phyloP scores from a whole-genome alignment of 1,140 invertebrate genomes.

The Drosophila bipectinata region DNA sequence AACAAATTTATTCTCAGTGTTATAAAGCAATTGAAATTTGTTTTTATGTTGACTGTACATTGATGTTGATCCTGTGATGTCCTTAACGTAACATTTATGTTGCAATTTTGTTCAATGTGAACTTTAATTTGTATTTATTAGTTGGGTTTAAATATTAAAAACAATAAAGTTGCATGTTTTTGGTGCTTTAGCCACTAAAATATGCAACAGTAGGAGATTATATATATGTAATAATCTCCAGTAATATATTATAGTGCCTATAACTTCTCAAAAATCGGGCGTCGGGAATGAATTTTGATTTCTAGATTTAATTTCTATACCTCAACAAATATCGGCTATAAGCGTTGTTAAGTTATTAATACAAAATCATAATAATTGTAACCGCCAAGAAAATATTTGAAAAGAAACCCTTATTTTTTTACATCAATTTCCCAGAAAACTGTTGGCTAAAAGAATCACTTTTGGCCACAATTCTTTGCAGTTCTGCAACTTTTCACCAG shows the following conservation, averaged over 20 bases:
- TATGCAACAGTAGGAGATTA: too few species aligned
- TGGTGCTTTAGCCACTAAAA: too few species aligned
- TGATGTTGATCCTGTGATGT: background rate
- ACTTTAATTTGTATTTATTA: too few species aligned
- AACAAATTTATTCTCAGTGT: background rate
- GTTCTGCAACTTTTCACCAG: slow-evolving; percentile 1
- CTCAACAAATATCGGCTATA: too few species aligned
- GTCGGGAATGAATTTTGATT: too few species aligned
- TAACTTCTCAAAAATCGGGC: too few species aligned
- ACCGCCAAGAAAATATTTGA: background rate
- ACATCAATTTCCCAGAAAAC: background rate
- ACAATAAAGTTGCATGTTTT: too few species aligned
- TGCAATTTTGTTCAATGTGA: background rate
- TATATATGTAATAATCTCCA: too few species aligned
- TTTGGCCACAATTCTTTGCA: background rate
- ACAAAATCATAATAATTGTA: too few species aligned
- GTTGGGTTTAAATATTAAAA: background rate
- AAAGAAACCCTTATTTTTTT: background rate
- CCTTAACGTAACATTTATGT: background rate
- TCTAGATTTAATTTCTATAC: too few species aligned
- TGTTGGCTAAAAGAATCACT: background rate
- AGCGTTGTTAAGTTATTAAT: too few species aligned
- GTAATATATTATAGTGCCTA: too few species aligned
- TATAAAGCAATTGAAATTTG: background rate
- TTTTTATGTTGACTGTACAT: background rate